A percentile compares a stretch with the other conserved stretches of the same genome.
phyloP scores from a whole-genome alignment of 2,113 vertebrate genomes.

The Catagonus wagneri region DNA sequence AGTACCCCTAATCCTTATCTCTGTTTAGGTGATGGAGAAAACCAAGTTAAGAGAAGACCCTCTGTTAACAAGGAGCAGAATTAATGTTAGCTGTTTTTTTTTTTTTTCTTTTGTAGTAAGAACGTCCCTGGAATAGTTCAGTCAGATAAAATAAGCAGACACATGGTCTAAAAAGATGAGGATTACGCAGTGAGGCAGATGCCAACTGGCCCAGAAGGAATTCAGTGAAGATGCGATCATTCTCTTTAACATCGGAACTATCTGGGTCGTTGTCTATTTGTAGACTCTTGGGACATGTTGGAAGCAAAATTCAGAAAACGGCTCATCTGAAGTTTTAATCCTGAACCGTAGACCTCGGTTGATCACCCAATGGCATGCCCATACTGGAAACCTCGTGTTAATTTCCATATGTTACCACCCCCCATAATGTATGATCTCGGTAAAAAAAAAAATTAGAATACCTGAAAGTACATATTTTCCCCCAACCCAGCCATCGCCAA shows the following conservation, averaged over 20 bases:
- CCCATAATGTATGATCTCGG: not conserved
- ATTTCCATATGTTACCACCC: not conserved
- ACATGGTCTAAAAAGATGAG: not conserved
- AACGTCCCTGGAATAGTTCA: not conserved
- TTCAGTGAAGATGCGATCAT: not conserved
- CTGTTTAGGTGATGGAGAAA: not conserved
- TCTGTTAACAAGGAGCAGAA: not conserved
- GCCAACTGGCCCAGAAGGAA: not conserved
- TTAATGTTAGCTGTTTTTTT: not conserved
- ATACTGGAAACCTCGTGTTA: not conserved
- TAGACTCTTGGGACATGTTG: not conserved
- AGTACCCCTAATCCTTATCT: not conserved
- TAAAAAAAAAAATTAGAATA: not conserved
- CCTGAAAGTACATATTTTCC: not conserved
- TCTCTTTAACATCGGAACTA: not conserved
- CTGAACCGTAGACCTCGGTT: not conserved
- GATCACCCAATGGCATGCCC: not conserved
- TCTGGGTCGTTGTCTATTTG: not conserved
- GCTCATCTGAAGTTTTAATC: not conserved
- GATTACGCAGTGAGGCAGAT: not conserved
- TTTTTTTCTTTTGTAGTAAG: not conserved
- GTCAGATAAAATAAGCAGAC: slow-evolving; percentile 1
- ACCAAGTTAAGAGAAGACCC: not conserved
- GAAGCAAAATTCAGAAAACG: not conserved
- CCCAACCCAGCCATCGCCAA: not conserved